Evolutionary conservation across 2,797 vertebrate species (phyloP).

Genomic region (Leptatherina wallacei): DNA sequence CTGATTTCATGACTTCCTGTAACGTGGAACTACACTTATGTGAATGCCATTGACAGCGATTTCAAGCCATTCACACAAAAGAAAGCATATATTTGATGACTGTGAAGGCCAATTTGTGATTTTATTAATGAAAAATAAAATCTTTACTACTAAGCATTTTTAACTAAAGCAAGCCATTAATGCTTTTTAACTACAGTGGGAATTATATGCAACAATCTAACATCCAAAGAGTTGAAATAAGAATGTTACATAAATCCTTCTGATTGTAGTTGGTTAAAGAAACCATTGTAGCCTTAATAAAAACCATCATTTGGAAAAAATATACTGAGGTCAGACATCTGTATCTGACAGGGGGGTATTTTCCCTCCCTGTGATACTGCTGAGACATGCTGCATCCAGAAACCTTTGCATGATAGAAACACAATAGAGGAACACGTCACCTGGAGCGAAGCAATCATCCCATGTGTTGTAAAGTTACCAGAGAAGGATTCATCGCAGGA

Average conservation of each 20-base stretch:
- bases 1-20: constrained; percentile 48
- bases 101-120: constrained; percentile 15
- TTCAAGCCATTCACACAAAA: constrained; percentile 25
- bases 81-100: constrained; percentile 10
- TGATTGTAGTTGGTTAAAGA: background rate
- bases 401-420: constrained; percentile 17
- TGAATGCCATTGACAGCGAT: constrained; percentile 20
- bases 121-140: constrained; percentile 12
- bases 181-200: background rate
- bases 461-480: constrained; percentile 23
- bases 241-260: background rate
- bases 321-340: background rate
- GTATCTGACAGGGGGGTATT: background rate
- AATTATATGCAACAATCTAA: background rate
- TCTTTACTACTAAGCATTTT: background rate
- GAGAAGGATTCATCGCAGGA: constrained; percentile 31
- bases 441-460: constrained; percentile 23
- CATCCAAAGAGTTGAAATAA: background rate
- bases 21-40: constrained; percentile 11
- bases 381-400: background rate
- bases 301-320: background rate
- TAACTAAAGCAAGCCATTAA: background rate
- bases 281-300: background rate
- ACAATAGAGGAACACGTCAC: constrained; percentile 16
- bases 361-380: background rate